Evolutionary conservation across 2,113 vertebrate species (phyloP), one percentile per base, ranked within the genome.

Genomic region (Neoarius graeffei): DNA sequence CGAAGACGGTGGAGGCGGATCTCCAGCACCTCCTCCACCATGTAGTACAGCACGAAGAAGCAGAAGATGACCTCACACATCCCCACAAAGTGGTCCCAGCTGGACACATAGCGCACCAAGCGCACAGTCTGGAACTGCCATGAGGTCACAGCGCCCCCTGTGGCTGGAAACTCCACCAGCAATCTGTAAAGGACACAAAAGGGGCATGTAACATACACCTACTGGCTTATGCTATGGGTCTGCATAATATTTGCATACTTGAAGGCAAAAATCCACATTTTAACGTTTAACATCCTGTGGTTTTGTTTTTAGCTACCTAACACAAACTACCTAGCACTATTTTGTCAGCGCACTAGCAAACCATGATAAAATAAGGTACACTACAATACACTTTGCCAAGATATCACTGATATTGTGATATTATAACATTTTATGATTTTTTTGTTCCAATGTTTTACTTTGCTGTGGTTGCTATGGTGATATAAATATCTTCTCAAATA

Each of bases 91-190:
- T 97, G 98, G 93, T 99, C 98, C 93, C 97, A 98, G 90, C 96
- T 94, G 73, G 96, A 97, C 86, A 96, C 91, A 1, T 99, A 99
- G 57, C 94, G 95, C 85, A 98, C 95, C 89, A 99, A 93, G 59
- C 97, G 98, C 76, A 99, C 96, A 0, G 98, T 98, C 91, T 99
- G 98, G 92, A 99, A 98, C 83, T 97, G 97, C 97, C 97, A 99
- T 62, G 98, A 99, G 0, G 98, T 96, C 85, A 98, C 74, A 42
- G 96, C 94, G 0, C 98, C 98, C 3, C 98, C 98, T 1, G 98
- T 99, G 0, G 98, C 97, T 27, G 98, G 98, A 88, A 99, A 98
- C 93, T 99, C 98, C 66, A 95, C 96, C 92, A 99, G 87, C 89
- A 99, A 93, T 93, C 98, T 99, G 94, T 56, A 88, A 87, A 0